phyloP scores from a whole-genome alignment of 1,140 invertebrate genomes.

The Sinonovacula constricta region DNA sequence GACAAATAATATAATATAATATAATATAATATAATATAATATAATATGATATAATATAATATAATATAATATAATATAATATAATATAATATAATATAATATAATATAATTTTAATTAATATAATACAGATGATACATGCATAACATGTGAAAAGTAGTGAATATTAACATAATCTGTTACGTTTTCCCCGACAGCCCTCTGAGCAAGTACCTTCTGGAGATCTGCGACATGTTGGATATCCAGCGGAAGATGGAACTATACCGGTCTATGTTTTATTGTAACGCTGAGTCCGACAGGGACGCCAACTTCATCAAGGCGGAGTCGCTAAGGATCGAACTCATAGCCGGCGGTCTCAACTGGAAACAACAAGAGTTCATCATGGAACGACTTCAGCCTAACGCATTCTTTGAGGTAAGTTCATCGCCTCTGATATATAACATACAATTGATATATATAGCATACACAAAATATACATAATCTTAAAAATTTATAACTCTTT shows the following conservation, averaged over 20 bases:
- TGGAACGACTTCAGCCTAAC: constrained; percentile 69
- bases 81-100: too few relatives aligned
- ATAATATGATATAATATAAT: too few relatives aligned
- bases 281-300: constrained; percentile 68
- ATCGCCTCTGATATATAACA: neutral
- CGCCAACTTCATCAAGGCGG: constrained; percentile 71
- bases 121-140: too few relatives aligned
- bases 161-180: too few relatives aligned
- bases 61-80: too few relatives aligned
- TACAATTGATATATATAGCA: neutral
- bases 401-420: constrained; percentile 65
- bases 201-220: constrained; percentile 74
- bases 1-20: too few relatives aligned
- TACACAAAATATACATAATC: neutral
- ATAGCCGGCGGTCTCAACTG: constrained; percentile 75
- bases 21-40: too few relatives aligned
- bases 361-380: constrained; percentile 73
- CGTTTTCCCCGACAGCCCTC: constrained; percentile 63
- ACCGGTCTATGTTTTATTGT: constrained; percentile 72
- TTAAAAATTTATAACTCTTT: neutral
- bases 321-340: constrained; percentile 71
- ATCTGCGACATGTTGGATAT: constrained; percentile 74
- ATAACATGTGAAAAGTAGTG: too few relatives aligned
- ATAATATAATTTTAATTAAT: too few relatives aligned
- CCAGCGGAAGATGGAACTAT: constrained; percentile 73